A percentile compares a stretch with the other conserved stretches of the same genome.
phyloP scores from a whole-genome alignment of 2,113 vertebrate genomes.

The Xiphias gladius region DNA sequence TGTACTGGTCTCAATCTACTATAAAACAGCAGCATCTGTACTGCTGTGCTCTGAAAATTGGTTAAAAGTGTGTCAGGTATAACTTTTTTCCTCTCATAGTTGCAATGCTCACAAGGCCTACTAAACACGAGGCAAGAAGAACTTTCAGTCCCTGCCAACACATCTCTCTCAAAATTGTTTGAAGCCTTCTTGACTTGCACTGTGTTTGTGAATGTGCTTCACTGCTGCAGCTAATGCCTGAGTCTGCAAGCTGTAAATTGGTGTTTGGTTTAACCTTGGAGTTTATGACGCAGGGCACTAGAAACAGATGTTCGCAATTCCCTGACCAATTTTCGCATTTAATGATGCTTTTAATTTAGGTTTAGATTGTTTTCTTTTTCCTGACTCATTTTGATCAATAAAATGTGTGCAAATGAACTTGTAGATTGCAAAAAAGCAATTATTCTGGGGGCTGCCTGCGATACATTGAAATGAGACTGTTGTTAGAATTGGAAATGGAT shows the following conservation, averaged over 20 bases:
- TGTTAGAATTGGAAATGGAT: conserved; percentile 78
- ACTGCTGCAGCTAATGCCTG: conserved; percentile 45
- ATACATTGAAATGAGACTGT: conserved; percentile 77
- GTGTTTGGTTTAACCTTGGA: conserved; percentile 85
- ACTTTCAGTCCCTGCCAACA: conserved; percentile 47
- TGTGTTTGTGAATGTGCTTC: conserved; percentile 55
- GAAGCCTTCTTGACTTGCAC: conserved; percentile 64
- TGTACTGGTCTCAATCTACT: conserved; percentile 40
- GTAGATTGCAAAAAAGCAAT: conserved; percentile 79
- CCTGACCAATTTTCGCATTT: conserved; percentile 86
- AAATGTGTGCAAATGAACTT: conserved; percentile 83
- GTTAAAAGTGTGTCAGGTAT: conserved; percentile 47
- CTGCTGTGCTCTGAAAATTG: conserved; percentile 27
- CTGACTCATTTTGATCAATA: conserved; percentile 82
- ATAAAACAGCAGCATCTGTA: conserved; percentile 26
- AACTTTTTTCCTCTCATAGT: conserved; percentile 34
- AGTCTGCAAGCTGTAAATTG: conserved; percentile 72
- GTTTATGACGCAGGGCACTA: conserved; percentile 72
- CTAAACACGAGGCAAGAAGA: conserved; percentile 51
- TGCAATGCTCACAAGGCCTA: conserved; percentile 18
- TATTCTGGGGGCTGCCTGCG: conserved; percentile 68
- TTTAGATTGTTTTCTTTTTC: conserved; percentile 82
- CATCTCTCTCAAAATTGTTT: conserved; percentile 51
- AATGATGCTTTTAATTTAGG: conserved; percentile 86
- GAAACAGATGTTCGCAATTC: conserved; percentile 87